These are phyloP conservation scores for Hypsopygia costalis DNA, from an alignment of 2,888 invertebrate genomes.

Conservation along the genomic window DNA sequence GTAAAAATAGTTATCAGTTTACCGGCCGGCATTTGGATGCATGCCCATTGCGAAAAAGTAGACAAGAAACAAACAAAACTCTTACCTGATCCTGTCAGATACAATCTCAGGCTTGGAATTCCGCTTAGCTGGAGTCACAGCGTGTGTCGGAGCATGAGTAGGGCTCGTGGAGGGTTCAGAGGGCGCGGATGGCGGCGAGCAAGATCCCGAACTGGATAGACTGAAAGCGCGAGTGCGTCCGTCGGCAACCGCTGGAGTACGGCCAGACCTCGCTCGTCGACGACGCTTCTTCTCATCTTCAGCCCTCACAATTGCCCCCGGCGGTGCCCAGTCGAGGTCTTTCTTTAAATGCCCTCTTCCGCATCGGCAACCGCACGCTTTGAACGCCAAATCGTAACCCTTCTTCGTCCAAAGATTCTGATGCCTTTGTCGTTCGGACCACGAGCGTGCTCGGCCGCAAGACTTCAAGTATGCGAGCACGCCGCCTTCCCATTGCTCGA, in stretches of 20 bases:
- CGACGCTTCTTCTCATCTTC: conserved; percentile 72
- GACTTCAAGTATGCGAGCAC: conserved; percentile 94
- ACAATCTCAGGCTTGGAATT: conserved; percentile 89
- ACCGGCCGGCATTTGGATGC: no score
- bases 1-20: no score
- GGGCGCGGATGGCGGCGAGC: conserved; percentile 90
- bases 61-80: conserved; percentile 13
- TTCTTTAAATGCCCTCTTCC: conserved; percentile 96
- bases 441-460: conserved; percentile 94
- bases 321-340: conserved; percentile 95
- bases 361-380: conserved; percentile 96
- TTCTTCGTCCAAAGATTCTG: conserved; percentile 99
- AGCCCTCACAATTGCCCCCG: conserved; percentile 80
- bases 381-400: conserved; percentile 97
- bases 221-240: conserved; percentile 87
- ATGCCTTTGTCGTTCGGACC: conserved; percentile 96
- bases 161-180: conserved; percentile 88
- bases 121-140: conserved; percentile 83
- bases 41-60: no score
- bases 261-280: conserved; percentile 56
- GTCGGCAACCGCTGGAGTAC: conserved; percentile 60
- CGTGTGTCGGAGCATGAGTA: conserved; percentile 76
- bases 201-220: conserved; percentile 89
- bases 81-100: conserved; percentile 90
- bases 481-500: conserved; percentile 95